A percentile compares a stretch with the other conserved stretches of the same genome.
Conservation (phyloP, 2,888 invertebrate species). For the Luperina nickerlii region DNA sequence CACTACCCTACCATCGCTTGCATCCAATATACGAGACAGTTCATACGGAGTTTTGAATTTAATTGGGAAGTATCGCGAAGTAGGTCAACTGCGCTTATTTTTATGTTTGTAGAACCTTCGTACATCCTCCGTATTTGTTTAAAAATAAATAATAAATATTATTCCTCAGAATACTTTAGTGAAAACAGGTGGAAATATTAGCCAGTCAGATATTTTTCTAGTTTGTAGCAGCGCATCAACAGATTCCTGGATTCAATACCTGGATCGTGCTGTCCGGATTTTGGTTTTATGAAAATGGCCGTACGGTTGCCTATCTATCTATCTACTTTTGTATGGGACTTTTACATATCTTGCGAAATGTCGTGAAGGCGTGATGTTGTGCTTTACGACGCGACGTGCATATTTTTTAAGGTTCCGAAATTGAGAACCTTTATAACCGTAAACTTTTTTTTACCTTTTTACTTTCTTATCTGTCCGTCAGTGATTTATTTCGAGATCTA, state of each 20-base stretch:
- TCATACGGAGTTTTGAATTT: constrained; percentile 52
- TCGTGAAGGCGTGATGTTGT: no score
- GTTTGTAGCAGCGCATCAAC: not conserved
- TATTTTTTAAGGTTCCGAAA: not conserved
- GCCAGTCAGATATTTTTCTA: not conserved
- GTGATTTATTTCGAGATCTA: not conserved
- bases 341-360: not conserved
- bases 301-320: not conserved
- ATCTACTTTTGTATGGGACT: not conserved
- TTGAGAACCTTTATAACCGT: not conserved
- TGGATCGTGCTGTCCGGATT: not conserved
- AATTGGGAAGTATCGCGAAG: constrained; percentile 49
- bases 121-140: not conserved
- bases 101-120: constrained; percentile 8
- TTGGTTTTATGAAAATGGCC: not conserved
- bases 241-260: not conserved
- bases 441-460: not conserved
- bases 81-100: constrained; percentile 46
- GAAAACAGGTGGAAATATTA: not conserved
- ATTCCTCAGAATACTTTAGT: not conserved
- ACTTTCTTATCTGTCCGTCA: not conserved
- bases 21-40: constrained; percentile 47
- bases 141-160: not conserved
- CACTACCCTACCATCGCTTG: constrained; percentile 38
- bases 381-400: not conserved